Evolutionary conservation across 2,797 vertebrate genomes (phyloP), one percentile per base, ranked within the genome.

Genomic region (Cyprinodon diabolis): DNA sequence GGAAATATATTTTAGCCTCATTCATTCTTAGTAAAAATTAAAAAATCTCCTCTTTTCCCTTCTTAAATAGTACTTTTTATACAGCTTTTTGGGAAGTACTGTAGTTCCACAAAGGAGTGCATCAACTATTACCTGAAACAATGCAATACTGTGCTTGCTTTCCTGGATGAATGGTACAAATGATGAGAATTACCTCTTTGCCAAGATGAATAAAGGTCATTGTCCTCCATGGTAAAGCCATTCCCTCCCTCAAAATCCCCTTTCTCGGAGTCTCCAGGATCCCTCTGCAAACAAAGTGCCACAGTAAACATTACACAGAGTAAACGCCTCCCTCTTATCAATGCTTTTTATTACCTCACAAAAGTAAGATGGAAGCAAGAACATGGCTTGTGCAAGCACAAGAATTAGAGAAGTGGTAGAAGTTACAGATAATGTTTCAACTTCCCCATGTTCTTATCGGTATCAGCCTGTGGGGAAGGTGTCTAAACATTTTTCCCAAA

Each of bases 171-270:
- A n/a, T 25, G 35, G 17, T 4, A 48, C 45, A 48, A 65, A 52
- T 43, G 49, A 51, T 10, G 49, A 21, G 54, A 72, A 66, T 87
- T 90, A 97, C 96, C 12, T 70, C 91, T 91, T 80, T 92, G 90
- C 96, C 95, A 95, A 47, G 95, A 94, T 0, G 95, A 96, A 74
- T 97, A 98, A 80, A 98, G 94, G 15, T 95, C 91, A 69, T 98
- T 97, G 71, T 97, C 95, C 62, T 94, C 94, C 96, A 97, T 95
- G 74, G 76, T 88, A n/a, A 90, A 72, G 0, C 0, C 55, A 56
- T 87, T 87, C 75, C 77, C 90, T 86, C 66, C 74, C 55, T 80
- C 79, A 21, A 82, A 85, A 82, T 19, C 78, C 83, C 78, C 85
- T 76, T 84, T 69, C 72, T 87, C 83, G 75, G 84, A 63, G 30